Base-by-base conservation (phyloP, 2,797 vertebrate species). In the Chaunax sp. region DNA sequence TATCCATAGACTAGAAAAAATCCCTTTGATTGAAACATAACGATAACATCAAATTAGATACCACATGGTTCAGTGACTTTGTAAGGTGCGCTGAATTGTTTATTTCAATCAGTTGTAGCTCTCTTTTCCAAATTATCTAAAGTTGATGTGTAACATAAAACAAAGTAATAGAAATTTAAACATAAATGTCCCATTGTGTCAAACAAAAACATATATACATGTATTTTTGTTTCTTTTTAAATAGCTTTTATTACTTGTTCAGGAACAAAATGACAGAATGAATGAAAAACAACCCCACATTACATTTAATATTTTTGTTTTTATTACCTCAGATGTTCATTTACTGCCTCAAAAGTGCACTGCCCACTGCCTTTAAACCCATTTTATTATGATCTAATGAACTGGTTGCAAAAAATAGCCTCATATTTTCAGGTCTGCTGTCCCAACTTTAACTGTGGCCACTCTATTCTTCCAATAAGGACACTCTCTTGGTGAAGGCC, bases 401-500 rank as follows among this genome's bases (percentile, higher is more conserved):
- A n/a, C n/a, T 30, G 9, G 5, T 6, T 30, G 5, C 28, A 30
- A 30, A 30, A 30, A 2, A 6, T 30, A 9, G 28, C 9, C 9
- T 5, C 28, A 4, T 4, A 5, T 30, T 30, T 30, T 30, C 28
- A 30, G 28, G 28, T 30, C 5, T 26, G 84, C 78, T 6, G 15
- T 82, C 10, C 71, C 93, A 10, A 92, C 90, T 22, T 37, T 86
- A 10, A 28, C 73, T 30, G 81, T 90, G 7, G 77, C n/a, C 75
- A 2, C 14, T 84, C n/a, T n/a, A n/a, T n/a, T n/a, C n/a, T n/a
- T n/a, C n/a, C n/a, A n/a, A 92, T 60, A 92, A 84, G 49, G 76
- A 91, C 20, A 91, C 90, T 19, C 93, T 92, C 0, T 37, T 93
- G 4, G 90, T 93, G 9, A 89, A 49, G 26, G 92, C 91, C 23